Conservation (phyloP, 2,113 vertebrate genomes). For the Eira barbara region DNA sequence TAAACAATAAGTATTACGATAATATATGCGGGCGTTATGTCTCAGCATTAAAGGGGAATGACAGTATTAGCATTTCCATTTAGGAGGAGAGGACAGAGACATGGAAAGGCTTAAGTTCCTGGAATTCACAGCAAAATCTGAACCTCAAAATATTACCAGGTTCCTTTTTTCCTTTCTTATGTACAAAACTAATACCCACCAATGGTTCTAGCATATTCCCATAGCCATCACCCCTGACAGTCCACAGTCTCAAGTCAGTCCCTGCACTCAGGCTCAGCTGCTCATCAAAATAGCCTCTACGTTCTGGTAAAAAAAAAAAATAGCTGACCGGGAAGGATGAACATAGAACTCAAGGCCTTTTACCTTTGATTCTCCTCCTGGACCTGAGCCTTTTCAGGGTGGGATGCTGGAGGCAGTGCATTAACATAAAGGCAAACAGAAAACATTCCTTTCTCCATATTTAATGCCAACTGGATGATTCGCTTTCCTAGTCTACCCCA, state of each 20-base stretch:
- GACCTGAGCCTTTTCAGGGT: background rate
- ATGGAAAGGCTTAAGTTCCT: background rate
- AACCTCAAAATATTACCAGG: background rate
- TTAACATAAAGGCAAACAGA: background rate
- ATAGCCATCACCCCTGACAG: background rate
- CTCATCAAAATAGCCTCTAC: background rate
- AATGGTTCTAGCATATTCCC: background rate
- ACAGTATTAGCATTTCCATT: background rate
- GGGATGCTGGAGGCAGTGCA: background rate
- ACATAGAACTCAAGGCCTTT: background rate
- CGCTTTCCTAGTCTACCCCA: background rate
- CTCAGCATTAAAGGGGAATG: background rate
- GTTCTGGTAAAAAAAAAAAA: background rate
- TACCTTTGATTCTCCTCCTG: background rate
- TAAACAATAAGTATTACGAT: background rate
- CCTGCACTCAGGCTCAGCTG: background rate
- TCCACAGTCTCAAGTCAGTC: background rate
- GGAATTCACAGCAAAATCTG: background rate
- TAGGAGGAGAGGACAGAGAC: background rate
- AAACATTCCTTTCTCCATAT: background rate
- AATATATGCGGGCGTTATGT: background rate
- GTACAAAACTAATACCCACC: background rate
- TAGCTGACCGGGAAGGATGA: background rate
- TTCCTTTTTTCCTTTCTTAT: background rate
- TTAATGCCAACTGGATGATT: background rate